Evolutionary conservation across 1,140 invertebrate species (phyloP).

Genomic region (Aphelenchoides avenae): DNA sequence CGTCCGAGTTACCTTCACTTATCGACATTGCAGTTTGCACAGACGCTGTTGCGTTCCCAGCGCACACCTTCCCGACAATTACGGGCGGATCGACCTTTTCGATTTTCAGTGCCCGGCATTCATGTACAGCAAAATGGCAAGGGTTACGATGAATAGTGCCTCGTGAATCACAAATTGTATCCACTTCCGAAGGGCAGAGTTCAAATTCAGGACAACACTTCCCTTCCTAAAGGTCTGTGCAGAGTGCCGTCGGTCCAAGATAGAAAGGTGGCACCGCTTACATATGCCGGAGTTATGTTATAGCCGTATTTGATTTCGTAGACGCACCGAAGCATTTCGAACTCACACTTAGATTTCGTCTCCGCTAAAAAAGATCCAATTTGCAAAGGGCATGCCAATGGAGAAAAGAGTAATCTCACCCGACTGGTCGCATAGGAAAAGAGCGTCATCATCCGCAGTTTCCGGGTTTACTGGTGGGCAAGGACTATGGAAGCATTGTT

Average conservation of each 20-base stretch:
- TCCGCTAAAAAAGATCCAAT: too few relatives aligned
- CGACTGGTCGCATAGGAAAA: constrained; percentile 41
- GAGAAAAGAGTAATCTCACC: constrained; percentile 36
- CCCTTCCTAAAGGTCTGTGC: constrained; percentile 38
- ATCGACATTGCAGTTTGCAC: too few relatives aligned
- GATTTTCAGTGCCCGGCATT: constrained; percentile 36
- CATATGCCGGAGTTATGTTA: constrained; percentile 45
- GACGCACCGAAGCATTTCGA: constrained; percentile 45
- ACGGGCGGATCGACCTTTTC: constrained; percentile 14
- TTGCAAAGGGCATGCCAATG: too few relatives aligned
- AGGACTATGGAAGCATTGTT: constrained; percentile 30
- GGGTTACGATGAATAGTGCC: constrained; percentile 27
- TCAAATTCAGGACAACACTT: constrained; percentile 34
- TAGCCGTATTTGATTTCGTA: constrained; percentile 41
- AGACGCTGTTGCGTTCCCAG: constrained; percentile 14
- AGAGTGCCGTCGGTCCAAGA: not conserved
- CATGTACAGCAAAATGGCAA: constrained; percentile 35
- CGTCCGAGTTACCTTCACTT: too few relatives aligned
- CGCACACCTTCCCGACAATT: constrained; percentile 5
- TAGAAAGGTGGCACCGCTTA: constrained; percentile 19
- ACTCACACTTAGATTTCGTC: constrained; percentile 34
- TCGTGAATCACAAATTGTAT: constrained; percentile 35
- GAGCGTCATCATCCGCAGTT: constrained; percentile 16
- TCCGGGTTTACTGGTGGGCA: constrained; percentile 30
- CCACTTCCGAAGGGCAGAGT: constrained; percentile 19